Evolutionary conservation across 1,140 invertebrate genomes (phyloP), one percentile per base, ranked within the genome.

Genomic region (Dendrolimus kikuchii): DNA sequence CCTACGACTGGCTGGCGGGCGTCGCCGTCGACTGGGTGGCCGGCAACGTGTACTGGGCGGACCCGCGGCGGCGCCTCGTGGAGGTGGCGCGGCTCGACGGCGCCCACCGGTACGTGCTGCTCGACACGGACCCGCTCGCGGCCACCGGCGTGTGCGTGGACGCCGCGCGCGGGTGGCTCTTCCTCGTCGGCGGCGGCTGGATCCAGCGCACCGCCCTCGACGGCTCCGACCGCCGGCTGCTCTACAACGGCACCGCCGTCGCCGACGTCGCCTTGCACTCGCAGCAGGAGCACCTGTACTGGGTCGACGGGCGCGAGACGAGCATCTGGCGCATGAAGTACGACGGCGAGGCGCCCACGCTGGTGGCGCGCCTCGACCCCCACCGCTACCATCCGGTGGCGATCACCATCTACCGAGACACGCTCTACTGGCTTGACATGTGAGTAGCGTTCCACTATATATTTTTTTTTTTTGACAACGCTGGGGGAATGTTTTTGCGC

Each of bases 21-120:
- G 39, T 98, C 37, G 95, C 95, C 0, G 89, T 97, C 36, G 96
- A 98, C 81, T 96, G 95, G 94, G 89, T 95, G 23, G 93, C 93
- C 7, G 89, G 92, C 38, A 97, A 98, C 80, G 89, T 98, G 40
- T 98, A 97, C 77, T 98, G 96, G 96, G 93, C 94, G 47, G 96
- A 97, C 76, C 94, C 94, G 2, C 93, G 93, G 23, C 92, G 95
- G 5, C 93, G 94, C 74, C 90, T 95, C 6, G 95, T 99, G 46
- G 94, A 96, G 85, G 96, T 98, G 4, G 89, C 94, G 0, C 88
- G 93, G 10, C 74, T 96, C 5, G 93, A 96, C 81, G 97, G 96
- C 4, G 89, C 89, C 0, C 91, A 92, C 66, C 87, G 95, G 38
- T 95, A 95, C 82, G 92, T 95, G 37, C 86, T 96, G 4, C 86